Evolutionary conservation across 2,888 invertebrate genomes (phyloP).

Genomic region (Opisthograptis luteolata): DNA sequence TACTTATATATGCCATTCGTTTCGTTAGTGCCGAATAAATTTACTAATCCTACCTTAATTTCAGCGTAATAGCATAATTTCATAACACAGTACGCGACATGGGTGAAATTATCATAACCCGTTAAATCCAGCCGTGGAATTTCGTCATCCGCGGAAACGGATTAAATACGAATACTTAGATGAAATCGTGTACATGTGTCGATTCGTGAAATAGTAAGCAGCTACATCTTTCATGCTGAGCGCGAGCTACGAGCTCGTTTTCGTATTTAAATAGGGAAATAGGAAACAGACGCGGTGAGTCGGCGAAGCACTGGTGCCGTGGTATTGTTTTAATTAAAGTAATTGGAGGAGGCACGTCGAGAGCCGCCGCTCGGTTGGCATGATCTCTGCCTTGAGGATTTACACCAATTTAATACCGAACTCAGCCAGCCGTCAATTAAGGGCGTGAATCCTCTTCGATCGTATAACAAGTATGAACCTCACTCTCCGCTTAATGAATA

Average conservation of each 20-base stretch:
- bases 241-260: conserved; percentile 77
- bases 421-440: conserved; percentile 77
- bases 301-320: conserved; percentile 79
- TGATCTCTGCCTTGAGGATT: conserved; percentile 83
- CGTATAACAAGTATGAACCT: conserved; percentile 38
- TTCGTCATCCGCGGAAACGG: conserved; percentile 31
- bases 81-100: conserved; percentile 26
- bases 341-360: conserved; percentile 82
- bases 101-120: conserved; percentile 41
- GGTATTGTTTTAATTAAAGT: conserved; percentile 85
- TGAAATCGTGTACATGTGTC: conserved; percentile 48
- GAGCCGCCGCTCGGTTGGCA: conserved; percentile 75
- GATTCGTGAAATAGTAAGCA: conserved; percentile 62
- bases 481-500: conserved; percentile 26
- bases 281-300: conserved; percentile 81
- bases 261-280: conserved; percentile 84
- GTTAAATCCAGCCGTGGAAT: conserved; percentile 26
- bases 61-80: conserved; percentile 29
- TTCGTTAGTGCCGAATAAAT: conserved; percentile 24
- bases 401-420: conserved; percentile 80
- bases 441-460: conserved; percentile 61
- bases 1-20: too few species aligned
- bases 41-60: conserved; percentile 26
- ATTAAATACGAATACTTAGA: conserved; percentile 45
- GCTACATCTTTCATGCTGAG: conserved; percentile 79